phyloP scores from a whole-genome alignment of 2,888 invertebrate genomes.

The Drosophila robusta region DNA sequence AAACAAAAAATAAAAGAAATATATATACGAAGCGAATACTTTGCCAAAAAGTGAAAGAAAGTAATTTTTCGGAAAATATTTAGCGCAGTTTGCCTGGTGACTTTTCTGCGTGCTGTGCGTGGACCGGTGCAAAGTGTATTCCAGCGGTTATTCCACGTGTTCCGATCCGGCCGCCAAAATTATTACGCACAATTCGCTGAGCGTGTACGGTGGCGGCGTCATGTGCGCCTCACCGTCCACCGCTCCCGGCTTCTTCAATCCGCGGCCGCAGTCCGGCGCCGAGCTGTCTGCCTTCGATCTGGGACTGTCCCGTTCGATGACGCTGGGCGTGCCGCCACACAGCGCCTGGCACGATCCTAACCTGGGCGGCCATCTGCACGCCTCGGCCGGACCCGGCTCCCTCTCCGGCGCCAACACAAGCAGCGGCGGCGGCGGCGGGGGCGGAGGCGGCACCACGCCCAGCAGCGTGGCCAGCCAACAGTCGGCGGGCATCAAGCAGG shows the following conservation, averaged over 20 bases:
- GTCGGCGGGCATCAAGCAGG: conserved; percentile 83
- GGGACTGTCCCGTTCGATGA: conserved; percentile 86
- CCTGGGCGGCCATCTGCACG: conserved; percentile 84
- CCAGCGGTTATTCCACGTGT: conserved; percentile 78
- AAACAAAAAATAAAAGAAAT: conserved; percentile 7
- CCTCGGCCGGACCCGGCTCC: conserved; percentile 84
- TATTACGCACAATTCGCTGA: conserved; percentile 86
- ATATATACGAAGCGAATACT: conserved; percentile 33
- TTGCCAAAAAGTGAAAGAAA: conserved; percentile 25
- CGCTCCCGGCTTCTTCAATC: conserved; percentile 85
- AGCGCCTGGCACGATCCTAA: conserved; percentile 87
- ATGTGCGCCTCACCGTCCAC: conserved; percentile 86
- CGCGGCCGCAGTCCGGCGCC: conserved; percentile 84
- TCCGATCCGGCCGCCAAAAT: conserved; percentile 85
- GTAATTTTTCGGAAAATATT: conserved; percentile 21
- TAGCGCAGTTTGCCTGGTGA: conserved; percentile 21
- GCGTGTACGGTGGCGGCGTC: conserved; percentile 86
- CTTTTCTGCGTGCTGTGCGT: conserved; percentile 35
- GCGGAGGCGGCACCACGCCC: conserved; percentile 86
- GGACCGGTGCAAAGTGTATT: conserved; percentile 80
- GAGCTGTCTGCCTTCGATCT: conserved; percentile 85
- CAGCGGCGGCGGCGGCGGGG: conserved; percentile 77
- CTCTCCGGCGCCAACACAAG: conserved; percentile 70
- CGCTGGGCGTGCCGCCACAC: conserved; percentile 87
- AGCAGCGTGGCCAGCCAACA: conserved; percentile 83